These are phyloP conservation scores for Latrodectus elegans DNA, from an alignment of 2,888 invertebrate species.

Conservation along the genomic window DNA sequence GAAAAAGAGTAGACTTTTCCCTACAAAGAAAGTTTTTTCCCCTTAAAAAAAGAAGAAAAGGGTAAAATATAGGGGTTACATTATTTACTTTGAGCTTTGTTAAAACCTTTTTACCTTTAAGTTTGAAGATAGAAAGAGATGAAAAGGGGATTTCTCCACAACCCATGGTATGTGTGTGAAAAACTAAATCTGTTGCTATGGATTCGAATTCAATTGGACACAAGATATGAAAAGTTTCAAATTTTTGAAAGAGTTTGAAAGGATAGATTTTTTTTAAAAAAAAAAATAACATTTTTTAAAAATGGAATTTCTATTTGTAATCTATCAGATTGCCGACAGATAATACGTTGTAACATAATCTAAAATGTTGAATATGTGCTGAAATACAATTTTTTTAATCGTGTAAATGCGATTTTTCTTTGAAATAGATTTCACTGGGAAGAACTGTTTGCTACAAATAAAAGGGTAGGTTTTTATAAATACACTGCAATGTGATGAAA, in stretches of 20 bases:
- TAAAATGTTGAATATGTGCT: too few relatives aligned
- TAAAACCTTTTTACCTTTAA: background rate
- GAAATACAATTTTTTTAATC: too few relatives aligned
- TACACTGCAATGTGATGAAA: too few relatives aligned
- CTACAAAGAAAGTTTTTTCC: background rate
- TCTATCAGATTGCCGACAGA: too few relatives aligned
- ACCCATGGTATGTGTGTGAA: background rate
- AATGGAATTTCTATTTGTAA: too few relatives aligned
- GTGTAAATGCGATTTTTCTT: too few relatives aligned
- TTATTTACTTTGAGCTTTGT: constrained; percentile 3
- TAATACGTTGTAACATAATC: too few relatives aligned
- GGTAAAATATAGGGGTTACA: background rate
- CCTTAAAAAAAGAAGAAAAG: background rate
- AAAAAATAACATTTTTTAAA: too few relatives aligned
- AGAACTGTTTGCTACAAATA: too few relatives aligned
- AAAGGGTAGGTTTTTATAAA: too few relatives aligned
- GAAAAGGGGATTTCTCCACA: background rate
- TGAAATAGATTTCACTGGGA: too few relatives aligned
- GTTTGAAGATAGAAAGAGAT: background rate
- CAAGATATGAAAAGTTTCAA: background rate
- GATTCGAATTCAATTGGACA: background rate
- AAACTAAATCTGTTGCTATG: background rate
- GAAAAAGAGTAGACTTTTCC: background rate
- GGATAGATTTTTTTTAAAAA: too few relatives aligned
- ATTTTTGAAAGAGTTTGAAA: background rate